Conservation (phyloP, 2,113 vertebrate genomes). For the Loxodonta africana region DNA sequence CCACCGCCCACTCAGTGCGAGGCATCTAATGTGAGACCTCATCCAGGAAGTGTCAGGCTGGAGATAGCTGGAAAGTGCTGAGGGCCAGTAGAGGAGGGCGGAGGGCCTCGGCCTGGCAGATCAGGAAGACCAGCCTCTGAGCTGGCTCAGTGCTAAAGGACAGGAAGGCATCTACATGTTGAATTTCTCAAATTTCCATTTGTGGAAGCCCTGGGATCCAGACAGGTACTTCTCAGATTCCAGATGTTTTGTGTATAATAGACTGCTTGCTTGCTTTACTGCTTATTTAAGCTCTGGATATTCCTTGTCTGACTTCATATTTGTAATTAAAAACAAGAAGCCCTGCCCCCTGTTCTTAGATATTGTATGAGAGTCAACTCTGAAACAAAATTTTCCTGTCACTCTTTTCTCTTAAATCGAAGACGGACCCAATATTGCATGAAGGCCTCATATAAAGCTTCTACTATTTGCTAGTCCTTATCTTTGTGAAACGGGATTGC, state of each 20-base stretch:
- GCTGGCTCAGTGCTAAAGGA: not conserved
- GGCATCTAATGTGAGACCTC: not conserved
- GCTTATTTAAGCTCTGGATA: not conserved
- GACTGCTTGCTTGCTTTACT: not conserved
- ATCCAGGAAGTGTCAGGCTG: not conserved
- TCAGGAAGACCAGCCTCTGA: rapidly evolving
- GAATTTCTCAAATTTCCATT: not conserved
- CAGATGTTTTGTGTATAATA: not conserved
- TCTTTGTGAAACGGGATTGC: not conserved
- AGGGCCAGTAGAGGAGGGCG: not conserved
- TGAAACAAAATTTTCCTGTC: not conserved
- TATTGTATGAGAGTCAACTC: not conserved
- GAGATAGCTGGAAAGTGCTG: not conserved
- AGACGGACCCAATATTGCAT: not conserved
- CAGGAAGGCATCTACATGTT: not conserved
- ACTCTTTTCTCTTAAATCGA: not conserved
- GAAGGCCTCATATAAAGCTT: not conserved
- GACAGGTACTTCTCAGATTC: not conserved
- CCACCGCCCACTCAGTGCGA: too few relatives aligned
- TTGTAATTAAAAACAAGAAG: not conserved
- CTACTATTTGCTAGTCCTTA: not conserved
- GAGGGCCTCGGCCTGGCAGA: not conserved
- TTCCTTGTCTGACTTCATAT: not conserved
- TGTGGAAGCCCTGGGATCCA: not conserved
- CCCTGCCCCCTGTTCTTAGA: not conserved